Base-by-base conservation (phyloP, 1,140 invertebrate species). In the Scaptodrosophila lebanonensis region DNA sequence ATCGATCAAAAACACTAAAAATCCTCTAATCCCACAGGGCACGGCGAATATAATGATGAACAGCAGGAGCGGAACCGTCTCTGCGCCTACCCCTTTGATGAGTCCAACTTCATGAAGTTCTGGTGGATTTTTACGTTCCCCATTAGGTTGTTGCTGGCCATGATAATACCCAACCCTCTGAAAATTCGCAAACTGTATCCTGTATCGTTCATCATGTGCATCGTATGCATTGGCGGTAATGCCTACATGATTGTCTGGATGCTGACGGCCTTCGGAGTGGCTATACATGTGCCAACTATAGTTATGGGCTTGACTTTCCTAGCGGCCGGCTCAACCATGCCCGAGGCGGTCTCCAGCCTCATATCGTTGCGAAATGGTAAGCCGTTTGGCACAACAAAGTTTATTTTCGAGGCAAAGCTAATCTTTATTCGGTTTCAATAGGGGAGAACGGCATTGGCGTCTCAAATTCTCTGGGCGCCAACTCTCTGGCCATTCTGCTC, bases 171-270 rank as follows among this genome's bases (percentile, higher is more conserved):
- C 0, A 93, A 97, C 75, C 91, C 93, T 30, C 87, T 91, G 59
- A 89, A 86, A n/a, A 85, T 88, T 51, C 93, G 93, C 63, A 91
- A 89, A 27, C 90, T 91, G 40, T 97, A 93, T 82, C 91, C 93
- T 0, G 2, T 95, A 0, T 93, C 95, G 0, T 97, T 98, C 65
- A 48, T 96, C 0, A 93, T 97, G 91, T 96, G 95, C 71, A 91
- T 97, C 7, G 87, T 95, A 0, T 96, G 94, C 92, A 95, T 98
- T 44, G 95, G 93, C 0, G 79, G 90, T 0, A 91, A 94, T 33
- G 95, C 95, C 0, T 98, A 97, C 73, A 66, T 97, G 13, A 92
- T 95, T 7, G 93, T 95, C 0, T 98, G 96, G 96, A 96, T 97
- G 92, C 93, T 97, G 59, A 95, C 95, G 1, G 89, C 95, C 2